Percentiles rank a stretch among this genome's conserved stretches.
These are phyloP conservation scores for Phainopepla nitens DNA, from an alignment of 2,113 vertebrate genomes.

Conservation along the genomic window DNA sequence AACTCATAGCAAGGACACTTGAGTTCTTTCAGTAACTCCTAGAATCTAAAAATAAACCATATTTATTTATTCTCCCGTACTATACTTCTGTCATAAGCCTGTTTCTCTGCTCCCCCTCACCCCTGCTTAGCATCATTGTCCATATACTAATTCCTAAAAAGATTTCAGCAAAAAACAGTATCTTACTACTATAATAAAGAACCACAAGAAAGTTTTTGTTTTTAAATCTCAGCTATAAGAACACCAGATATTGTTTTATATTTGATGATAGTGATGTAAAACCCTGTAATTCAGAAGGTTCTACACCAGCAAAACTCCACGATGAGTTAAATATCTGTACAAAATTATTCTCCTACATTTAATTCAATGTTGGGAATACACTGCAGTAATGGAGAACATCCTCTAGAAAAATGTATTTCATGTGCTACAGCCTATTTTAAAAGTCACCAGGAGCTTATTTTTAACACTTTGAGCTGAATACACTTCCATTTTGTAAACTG, in stretches of 20 bases:
- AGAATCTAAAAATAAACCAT: neutral
- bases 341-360: neutral
- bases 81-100: neutral
- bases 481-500: neutral
- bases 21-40: neutral
- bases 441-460: neutral
- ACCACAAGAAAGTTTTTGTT: neutral
- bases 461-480: neutral
- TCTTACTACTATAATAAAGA: neutral
- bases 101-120: neutral
- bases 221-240: neutral
- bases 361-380: neutral
- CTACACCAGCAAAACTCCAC: neutral
- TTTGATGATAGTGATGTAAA: neutral
- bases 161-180: neutral
- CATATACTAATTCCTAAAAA: neutral
- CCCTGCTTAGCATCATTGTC: neutral
- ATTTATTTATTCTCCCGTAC: neutral
- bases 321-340: neutral
- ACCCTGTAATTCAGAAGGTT: fast-evolving
- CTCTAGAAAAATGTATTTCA: neutral
- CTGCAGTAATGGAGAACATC: neutral
- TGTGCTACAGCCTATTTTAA: neutral
- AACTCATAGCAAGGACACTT: neutral
- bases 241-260: neutral